phyloP scores from a whole-genome alignment of 2,797 vertebrate species.

The Chelon labrosus region DNA sequence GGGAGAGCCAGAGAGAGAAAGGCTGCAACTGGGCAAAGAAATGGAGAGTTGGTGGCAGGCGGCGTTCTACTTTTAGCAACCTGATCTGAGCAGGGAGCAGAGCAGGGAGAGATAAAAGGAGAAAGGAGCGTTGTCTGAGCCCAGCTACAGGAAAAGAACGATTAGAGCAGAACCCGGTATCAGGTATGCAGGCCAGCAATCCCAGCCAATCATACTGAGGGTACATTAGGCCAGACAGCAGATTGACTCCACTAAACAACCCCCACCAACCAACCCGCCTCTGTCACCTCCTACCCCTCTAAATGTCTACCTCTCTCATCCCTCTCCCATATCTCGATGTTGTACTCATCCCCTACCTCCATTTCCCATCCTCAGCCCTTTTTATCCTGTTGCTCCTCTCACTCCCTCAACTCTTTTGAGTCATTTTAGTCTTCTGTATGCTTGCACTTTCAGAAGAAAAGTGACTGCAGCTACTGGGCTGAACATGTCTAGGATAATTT shows the following conservation, averaged over 20 bases:
- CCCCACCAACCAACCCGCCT: slow-evolving; percentile 23
- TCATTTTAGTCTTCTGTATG: slow-evolving; percentile 7
- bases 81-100: slow-evolving; percentile 71
- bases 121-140: slow-evolving; percentile 79
- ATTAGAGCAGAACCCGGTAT: slow-evolving; percentile 80
- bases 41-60: slow-evolving; percentile 57
- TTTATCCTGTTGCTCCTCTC: slow-evolving; percentile 32
- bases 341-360: slow-evolving; percentile 29
- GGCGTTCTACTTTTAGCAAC: slow-evolving; percentile 79
- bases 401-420: not conserved
- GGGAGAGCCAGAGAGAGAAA: not conserved
- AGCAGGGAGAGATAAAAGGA: slow-evolving; percentile 78
- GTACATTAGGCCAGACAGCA: slow-evolving; percentile 68
- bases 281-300: slow-evolving; percentile 27
- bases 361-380: slow-evolving; percentile 27
- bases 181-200: slow-evolving; percentile 73
- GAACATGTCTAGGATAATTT: not conserved
- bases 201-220: slow-evolving; percentile 68
- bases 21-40: slow-evolving; percentile 33
- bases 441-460: not conserved
- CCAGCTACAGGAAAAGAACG: slow-evolving; percentile 77
- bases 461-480: not conserved
- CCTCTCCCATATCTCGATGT: slow-evolving; percentile 35
- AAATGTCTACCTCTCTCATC: slow-evolving; percentile 26
- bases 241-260: slow-evolving; percentile 63